Evolutionary conservation across 2,797 vertebrate genomes (phyloP), one percentile per base, ranked within the genome.

Genomic region (Lates japonicus): DNA sequence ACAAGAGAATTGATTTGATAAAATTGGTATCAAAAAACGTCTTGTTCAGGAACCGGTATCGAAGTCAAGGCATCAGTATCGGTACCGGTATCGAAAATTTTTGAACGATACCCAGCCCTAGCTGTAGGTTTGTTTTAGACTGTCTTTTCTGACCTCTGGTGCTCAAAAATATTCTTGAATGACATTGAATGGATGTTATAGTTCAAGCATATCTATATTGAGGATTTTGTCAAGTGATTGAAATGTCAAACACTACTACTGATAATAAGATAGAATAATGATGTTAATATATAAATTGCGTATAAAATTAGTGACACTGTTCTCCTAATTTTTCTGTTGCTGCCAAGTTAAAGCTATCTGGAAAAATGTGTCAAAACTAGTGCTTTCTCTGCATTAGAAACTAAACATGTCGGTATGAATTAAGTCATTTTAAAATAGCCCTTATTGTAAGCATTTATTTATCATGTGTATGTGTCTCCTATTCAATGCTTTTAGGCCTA

Each of bases 61-160:
- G n/a, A n/a, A n/a, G n/a, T n/a, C n/a, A n/a, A n/a, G n/a, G n/a
- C n/a, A n/a, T n/a, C n/a, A n/a, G n/a, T n/a, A n/a, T n/a, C n/a
- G n/a, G n/a, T n/a, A n/a, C n/a, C n/a, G n/a, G n/a, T n/a, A n/a
- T n/a, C n/a, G n/a, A n/a, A n/a, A n/a, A n/a, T n/a, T n/a, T n/a
- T n/a, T n/a, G n/a, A n/a, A n/a, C n/a, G n/a, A n/a, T n/a, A n/a
- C n/a, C n/a, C n/a, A n/a, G n/a, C n/a, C n/a, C n/a, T n/a, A n/a
- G 5, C 37, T 63, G 11, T 13, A 25, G n/a, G 4, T 52, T 61
- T 57, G 12, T n/a, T 31, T 16, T 51, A 11, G 20, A 46, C 9
- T 46, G 31, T 41, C 2, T 35, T 59, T 31, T 63, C 33, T 67
- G 39, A 55, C 57, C 60, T 63, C 60, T 78, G 25, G 73, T 77